These are phyloP conservation scores for Ceratina australensis DNA, from an alignment of 1,140 invertebrate genomes.

Conservation along the genomic window DNA sequence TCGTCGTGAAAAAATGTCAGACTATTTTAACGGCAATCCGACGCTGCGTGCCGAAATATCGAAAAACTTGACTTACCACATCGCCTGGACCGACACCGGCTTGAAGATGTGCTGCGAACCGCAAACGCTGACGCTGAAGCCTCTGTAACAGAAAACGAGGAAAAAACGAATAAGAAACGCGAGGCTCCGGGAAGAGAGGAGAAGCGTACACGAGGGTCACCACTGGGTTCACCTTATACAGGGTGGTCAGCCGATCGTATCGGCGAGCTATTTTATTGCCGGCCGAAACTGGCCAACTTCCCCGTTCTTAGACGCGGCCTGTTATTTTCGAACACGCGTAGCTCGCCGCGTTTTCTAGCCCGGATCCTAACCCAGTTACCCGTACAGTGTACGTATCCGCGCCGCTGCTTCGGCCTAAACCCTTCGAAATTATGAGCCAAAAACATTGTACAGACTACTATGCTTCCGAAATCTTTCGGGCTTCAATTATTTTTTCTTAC, in stretches of 20 bases:
- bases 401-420: neutral
- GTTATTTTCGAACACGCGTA: constrained; percentile 32
- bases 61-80: constrained; percentile 90
- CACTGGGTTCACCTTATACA: constrained; percentile 28
- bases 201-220: too few species aligned
- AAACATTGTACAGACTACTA: too few species aligned
- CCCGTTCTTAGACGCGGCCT: constrained; percentile 31
- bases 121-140: constrained; percentile 94
- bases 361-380: neutral
- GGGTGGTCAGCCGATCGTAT: constrained; percentile 28
- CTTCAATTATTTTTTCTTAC: too few species aligned
- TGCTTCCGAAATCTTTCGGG: too few species aligned
- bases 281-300: constrained; percentile 21
- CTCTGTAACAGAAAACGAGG: constrained; percentile 84
- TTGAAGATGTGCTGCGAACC: constrained; percentile 97
- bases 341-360: neutral
- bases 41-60: neutral
- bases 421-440: neutral
- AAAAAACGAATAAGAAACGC: constrained; percentile 64
- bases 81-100: constrained; percentile 98
- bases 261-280: constrained; percentile 42
- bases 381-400: too few species aligned
- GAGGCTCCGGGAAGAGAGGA: constrained; percentile 3
- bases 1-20: too few species aligned
- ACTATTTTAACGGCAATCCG: too few species aligned